Percentiles rank a stretch among this genome's conserved stretches.
Evolutionary conservation across 2,113 vertebrate genomes (phyloP).

Genomic region (Hyaena hyaena): DNA sequence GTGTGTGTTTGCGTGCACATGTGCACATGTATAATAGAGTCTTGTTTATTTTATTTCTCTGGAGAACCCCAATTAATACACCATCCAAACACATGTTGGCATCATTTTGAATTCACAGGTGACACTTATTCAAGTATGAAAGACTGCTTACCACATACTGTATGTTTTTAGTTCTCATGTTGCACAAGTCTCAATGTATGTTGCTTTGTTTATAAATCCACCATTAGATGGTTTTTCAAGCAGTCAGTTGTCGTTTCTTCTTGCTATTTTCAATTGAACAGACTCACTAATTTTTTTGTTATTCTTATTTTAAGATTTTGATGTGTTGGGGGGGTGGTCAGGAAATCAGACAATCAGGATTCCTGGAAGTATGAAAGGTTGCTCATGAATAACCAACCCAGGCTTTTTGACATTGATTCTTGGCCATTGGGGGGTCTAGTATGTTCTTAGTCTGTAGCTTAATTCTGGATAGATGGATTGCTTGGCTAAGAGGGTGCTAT

Average conservation of each 20-base stretch:
- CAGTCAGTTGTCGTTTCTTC: background rate
- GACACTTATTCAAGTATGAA: background rate
- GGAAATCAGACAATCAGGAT: background rate
- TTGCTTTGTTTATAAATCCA: background rate
- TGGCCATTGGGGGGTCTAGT: background rate
- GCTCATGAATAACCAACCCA: background rate
- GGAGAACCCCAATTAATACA: background rate
- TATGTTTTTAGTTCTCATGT: background rate
- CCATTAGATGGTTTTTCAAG: background rate
- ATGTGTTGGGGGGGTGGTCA: background rate
- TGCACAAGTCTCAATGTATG: background rate
- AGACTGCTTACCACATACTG: background rate
- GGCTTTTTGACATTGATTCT: background rate
- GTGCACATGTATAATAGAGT: too few relatives aligned
- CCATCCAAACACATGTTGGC: background rate
- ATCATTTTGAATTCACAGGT: background rate
- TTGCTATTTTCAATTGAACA: background rate
- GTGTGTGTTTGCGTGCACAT: background rate
- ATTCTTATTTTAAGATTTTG: background rate
- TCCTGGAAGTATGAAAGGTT: background rate
- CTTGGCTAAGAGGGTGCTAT: background rate
- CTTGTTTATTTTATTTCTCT: background rate
- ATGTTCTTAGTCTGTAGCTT: conserved; percentile 16
- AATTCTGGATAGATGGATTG: background rate
- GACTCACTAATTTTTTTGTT: background rate